Evolutionary conservation across 2,888 invertebrate genomes (phyloP).

Genomic region (Didymodactylos carnosus): DNA sequence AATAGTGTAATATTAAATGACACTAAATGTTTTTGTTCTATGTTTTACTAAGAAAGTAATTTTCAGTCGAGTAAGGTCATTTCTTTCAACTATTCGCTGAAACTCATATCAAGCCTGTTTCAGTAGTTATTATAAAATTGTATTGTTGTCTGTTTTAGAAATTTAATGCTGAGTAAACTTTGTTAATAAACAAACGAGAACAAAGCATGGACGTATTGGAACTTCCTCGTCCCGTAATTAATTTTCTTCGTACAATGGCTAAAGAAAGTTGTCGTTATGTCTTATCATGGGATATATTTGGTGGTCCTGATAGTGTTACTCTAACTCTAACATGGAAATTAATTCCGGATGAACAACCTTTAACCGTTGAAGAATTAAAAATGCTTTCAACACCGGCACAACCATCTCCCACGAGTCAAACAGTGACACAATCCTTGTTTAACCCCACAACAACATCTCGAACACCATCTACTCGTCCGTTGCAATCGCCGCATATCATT

Average conservation of each 20-base stretch:
- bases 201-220: slow-evolving; percentile 15
- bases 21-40: too few species aligned
- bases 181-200: too few species aligned
- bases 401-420: not conserved
- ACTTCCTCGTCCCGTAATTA: slow-evolving; percentile 13
- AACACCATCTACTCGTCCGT: not conserved
- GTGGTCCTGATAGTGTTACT: slow-evolving; percentile 6
- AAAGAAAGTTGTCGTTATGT: slow-evolving; percentile 13
- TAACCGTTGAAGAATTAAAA: not conserved
- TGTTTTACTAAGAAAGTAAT: too few species aligned
- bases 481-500: not conserved
- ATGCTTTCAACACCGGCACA: too few species aligned
- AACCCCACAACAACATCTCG: not conserved
- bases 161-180: too few species aligned
- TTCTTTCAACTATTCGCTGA: too few species aligned
- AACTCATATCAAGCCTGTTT: too few species aligned
- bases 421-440: not conserved
- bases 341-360: not conserved
- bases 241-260: slow-evolving; percentile 12
- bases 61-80: too few species aligned
- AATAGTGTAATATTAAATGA: too few species aligned
- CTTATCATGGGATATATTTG: slow-evolving; percentile 13
- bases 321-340: slow-evolving; percentile 14
- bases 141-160: too few species aligned
- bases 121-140: too few species aligned